These are phyloP conservation scores for Drosophila hydei DNA, from an alignment of 1,140 invertebrate genomes.

Conservation along the genomic window DNA sequence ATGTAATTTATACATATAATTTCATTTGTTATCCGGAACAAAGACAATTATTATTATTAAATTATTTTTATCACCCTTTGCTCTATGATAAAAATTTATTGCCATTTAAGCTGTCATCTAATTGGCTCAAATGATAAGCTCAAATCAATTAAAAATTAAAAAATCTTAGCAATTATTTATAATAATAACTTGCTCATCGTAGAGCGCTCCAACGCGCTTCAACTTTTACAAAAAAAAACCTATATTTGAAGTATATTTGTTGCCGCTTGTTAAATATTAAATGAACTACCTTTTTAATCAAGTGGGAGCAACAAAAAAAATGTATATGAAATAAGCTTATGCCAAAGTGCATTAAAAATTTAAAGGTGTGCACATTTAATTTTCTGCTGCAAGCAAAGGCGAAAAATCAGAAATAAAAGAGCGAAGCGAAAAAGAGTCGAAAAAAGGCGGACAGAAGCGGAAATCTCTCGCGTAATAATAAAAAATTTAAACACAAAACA, in stretches of 20 bases:
- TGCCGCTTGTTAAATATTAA: conserved; percentile 49
- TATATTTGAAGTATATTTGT: background rate
- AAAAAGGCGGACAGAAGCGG: conserved; percentile 26
- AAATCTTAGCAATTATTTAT: conserved; percentile 16
- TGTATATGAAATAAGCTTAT: conserved; percentile 60
- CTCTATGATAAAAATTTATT: background rate
- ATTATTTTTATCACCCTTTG: background rate
- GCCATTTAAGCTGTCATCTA: conserved; percentile 34
- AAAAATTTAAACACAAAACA: conserved; percentile 63
- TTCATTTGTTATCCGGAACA: background rate
- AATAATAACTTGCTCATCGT: conserved; percentile 4
- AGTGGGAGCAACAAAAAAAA: conserved; percentile 26
- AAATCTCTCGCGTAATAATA: conserved; percentile 59
- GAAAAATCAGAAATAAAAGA: conserved; percentile 4
- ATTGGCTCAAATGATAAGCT: conserved; percentile 36
- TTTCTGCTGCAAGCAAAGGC: conserved; percentile 53
- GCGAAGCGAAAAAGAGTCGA: background rate
- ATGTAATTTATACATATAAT: too few relatives aligned
- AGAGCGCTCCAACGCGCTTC: conserved; percentile 1
- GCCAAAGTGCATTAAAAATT: conserved; percentile 70
- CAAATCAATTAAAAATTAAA: conserved; percentile 8
- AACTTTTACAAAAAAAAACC: background rate
- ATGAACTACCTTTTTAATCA: conserved; percentile 55
- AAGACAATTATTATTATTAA: background rate
- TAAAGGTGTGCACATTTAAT: conserved; percentile 62